Conservation (phyloP, 2,888 invertebrate genomes). For the Biston betularia region DNA sequence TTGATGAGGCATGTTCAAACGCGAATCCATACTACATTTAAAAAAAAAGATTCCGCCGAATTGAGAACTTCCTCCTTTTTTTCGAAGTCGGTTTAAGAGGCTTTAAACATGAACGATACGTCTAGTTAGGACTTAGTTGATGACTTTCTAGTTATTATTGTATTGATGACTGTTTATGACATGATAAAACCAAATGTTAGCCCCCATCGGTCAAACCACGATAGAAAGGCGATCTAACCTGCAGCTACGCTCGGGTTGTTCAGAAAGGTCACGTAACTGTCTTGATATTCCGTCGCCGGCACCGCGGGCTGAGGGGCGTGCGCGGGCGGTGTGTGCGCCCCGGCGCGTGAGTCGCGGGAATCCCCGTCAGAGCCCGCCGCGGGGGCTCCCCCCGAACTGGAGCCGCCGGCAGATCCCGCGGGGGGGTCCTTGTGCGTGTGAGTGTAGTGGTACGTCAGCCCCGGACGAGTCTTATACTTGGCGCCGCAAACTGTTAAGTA, state of each 20-base stretch:
- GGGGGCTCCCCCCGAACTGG: slow-evolving; percentile 45
- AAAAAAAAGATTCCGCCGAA: no score
- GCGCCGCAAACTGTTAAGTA: slow-evolving; percentile 93
- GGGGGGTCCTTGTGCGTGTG: slow-evolving; percentile 92
- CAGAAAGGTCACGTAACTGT: slow-evolving; percentile 89
- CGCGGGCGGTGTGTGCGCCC: slow-evolving; percentile 88
- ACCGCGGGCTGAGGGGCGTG: slow-evolving; percentile 50
- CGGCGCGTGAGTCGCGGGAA: slow-evolving; percentile 86
- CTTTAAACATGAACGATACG: no score
- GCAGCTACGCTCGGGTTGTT: slow-evolving; percentile 83
- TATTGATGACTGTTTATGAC: neutral
- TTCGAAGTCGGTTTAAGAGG: no score
- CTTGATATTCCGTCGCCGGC: slow-evolving; percentile 86
- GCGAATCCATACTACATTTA: no score
- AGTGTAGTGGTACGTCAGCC: slow-evolving; percentile 97
- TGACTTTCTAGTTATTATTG: neutral
- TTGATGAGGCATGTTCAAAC: no score
- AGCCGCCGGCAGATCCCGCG: slow-evolving; percentile 52
- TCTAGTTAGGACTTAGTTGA: no score
- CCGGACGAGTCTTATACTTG: slow-evolving; percentile 98
- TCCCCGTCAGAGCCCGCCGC: slow-evolving; percentile 68
- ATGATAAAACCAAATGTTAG: slow-evolving; percentile 20
- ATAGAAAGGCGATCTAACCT: slow-evolving; percentile 53
- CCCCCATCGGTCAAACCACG: slow-evolving; percentile 32
- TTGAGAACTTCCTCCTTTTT: no score